A percentile compares a stretch with the other conserved stretches of the same genome.
Conservation (phyloP, 2,113 vertebrate genomes). For the Brienomyrus brachyistius region DNA sequence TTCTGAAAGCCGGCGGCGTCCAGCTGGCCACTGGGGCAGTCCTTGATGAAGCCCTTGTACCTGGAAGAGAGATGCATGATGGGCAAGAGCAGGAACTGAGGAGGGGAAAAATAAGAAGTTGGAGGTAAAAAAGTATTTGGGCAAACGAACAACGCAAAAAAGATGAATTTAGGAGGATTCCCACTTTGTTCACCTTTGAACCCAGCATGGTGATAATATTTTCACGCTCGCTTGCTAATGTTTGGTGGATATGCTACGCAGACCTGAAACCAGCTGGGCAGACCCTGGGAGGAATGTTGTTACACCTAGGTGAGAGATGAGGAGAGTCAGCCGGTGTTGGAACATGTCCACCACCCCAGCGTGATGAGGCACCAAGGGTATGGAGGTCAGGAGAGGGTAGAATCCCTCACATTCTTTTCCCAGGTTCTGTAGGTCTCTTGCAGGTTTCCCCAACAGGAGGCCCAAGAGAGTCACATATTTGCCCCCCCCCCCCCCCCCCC, state of each 20-base stretch:
- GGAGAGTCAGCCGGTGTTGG: background rate
- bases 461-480: background rate
- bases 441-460: background rate
- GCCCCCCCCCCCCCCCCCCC: too few relatives aligned
- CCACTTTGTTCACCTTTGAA: background rate
- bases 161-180: background rate
- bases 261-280: background rate
- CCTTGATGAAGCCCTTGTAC: conserved; percentile 97
- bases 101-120: background rate
- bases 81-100: background rate
- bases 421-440: background rate
- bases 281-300: background rate
- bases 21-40: conserved; percentile 90
- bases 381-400: background rate
- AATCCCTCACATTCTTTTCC: background rate
- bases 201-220: background rate
- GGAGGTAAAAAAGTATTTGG: background rate
- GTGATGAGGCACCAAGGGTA: background rate
- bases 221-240: background rate
- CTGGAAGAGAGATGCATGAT: conserved; percentile 46
- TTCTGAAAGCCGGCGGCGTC: conserved; percentile 91
- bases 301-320: background rate
- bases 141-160: background rate
- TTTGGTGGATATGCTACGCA: background rate
- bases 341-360: background rate